Percentiles rank a stretch among this genome's conserved stretches.
Conservation (phyloP, 2,888 invertebrate species). For the Drosophila quinaria region DNA sequence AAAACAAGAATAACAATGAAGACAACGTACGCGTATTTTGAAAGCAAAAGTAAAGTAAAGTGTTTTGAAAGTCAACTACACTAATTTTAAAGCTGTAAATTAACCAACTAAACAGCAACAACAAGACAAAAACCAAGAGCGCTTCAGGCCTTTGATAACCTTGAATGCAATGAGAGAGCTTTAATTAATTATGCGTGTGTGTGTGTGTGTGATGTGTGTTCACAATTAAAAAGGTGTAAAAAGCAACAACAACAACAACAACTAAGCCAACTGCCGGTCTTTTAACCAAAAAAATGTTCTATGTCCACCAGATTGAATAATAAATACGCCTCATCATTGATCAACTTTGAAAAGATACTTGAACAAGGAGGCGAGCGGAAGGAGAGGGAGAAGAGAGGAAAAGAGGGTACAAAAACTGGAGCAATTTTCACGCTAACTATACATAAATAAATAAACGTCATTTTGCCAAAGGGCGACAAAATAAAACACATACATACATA, state of each 20-base stretch:
- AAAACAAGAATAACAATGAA: conserved; percentile 33
- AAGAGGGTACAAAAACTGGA: conserved; percentile 57
- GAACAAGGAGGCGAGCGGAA: conserved; percentile 1
- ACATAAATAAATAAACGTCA: conserved; percentile 56
- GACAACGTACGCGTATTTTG: conserved; percentile 63
- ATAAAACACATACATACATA: conserved; percentile 2
- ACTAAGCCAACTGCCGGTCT: conserved; percentile 21
- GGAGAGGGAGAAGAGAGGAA: neutral
- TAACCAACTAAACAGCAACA: conserved; percentile 71
- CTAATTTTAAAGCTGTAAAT: conserved; percentile 81
- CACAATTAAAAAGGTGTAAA: conserved; percentile 75
- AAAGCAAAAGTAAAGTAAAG: conserved; percentile 81
- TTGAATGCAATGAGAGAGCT: conserved; percentile 80
- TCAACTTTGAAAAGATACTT: conserved; percentile 19
- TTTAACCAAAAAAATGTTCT: conserved; percentile 37
- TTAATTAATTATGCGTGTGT: conserved; percentile 67
- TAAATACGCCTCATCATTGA: conserved; percentile 58
- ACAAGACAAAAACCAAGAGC: conserved; percentile 39
- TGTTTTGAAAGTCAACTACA: conserved; percentile 81
- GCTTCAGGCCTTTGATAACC: conserved; percentile 64
- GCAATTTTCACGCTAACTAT: conserved; percentile 76
- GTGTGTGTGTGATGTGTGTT: conserved; percentile 21
- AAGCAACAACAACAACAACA: conserved; percentile 29
- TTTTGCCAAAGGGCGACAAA: conserved; percentile 56
- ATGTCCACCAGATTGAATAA: conserved; percentile 52